phyloP scores from a whole-genome alignment of 2,888 invertebrate species.

The Meta bourneti region DNA sequence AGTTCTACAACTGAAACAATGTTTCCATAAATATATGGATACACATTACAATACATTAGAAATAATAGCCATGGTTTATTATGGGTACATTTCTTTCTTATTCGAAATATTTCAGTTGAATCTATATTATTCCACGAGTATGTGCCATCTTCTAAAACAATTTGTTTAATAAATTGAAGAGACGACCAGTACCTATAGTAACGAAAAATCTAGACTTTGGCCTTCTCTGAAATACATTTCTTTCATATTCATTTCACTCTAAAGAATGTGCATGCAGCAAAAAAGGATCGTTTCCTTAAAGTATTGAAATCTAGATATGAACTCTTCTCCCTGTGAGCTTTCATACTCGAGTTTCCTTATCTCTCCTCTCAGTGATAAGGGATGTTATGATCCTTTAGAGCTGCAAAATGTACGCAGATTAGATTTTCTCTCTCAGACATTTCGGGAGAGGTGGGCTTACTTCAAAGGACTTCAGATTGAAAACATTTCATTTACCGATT shows the following conservation, averaged over 20 bases:
- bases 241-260: not conserved
- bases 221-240: not conserved
- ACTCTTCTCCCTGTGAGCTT: not conserved
- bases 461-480: not conserved
- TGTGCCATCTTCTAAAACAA: not conserved
- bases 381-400: conserved; percentile 14
- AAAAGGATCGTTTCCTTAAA: not conserved
- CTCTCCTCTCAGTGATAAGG: not conserved
- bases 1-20: no score
- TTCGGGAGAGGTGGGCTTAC: not conserved
- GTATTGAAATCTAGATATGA: not conserved
- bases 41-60: no score
- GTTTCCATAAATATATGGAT: no score
- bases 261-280: not conserved
- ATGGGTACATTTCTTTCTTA: no score
- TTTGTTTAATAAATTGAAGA: not conserved
- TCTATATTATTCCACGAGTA: no score
- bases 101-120: no score
- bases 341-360: conserved; percentile 4
- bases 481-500: not conserved
- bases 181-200: not conserved
- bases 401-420: conserved; percentile 1
- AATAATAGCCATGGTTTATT: no score
- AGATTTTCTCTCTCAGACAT: not conserved
- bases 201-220: not conserved